Evolutionary conservation across 2,888 invertebrate genomes (phyloP).

Genomic region (Acronicta aceris): DNA sequence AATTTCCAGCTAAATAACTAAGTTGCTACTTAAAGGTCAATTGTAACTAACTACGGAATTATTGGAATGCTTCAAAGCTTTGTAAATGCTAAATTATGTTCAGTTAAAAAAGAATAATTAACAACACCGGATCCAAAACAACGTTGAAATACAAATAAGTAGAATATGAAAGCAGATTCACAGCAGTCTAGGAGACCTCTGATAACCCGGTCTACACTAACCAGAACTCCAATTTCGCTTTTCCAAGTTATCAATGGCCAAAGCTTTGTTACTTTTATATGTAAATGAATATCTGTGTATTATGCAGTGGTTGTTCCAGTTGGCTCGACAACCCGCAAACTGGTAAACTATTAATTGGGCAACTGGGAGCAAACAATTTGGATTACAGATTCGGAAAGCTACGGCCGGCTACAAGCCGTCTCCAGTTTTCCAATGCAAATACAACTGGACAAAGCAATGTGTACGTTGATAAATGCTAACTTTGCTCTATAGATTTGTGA

Average conservation of each 20-base stretch:
- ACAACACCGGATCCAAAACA: no score
- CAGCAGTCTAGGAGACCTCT: conserved; percentile 2
- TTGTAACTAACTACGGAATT: no score
- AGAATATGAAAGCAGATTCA: background rate
- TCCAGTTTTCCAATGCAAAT: conserved; percentile 51
- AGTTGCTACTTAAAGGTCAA: no score
- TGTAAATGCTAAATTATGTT: no score
- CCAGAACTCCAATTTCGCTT: conserved; percentile 22
- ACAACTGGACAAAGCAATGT: conserved; percentile 29
- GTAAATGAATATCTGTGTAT: conserved; percentile 40
- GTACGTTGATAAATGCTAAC: conserved; percentile 8
- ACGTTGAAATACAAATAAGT: background rate
- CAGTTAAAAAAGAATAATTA: background rate
- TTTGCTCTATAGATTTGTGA: background rate
- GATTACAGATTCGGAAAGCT: conserved; percentile 52
- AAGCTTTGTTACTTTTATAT: conserved; percentile 41
- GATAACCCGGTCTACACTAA: conserved; percentile 15
- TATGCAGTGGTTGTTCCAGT: conserved; percentile 43
- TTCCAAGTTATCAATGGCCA: conserved; percentile 10
- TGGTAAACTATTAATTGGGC: conserved; percentile 56
- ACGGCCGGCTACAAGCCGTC: conserved; percentile 30
- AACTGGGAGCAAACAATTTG: conserved; percentile 55
- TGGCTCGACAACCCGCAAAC: conserved; percentile 45
- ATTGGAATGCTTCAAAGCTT: no score
- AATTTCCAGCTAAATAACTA: no score